phyloP scores from a whole-genome alignment of 2,113 vertebrate genomes.

The Microtus pennsylvanicus region DNA sequence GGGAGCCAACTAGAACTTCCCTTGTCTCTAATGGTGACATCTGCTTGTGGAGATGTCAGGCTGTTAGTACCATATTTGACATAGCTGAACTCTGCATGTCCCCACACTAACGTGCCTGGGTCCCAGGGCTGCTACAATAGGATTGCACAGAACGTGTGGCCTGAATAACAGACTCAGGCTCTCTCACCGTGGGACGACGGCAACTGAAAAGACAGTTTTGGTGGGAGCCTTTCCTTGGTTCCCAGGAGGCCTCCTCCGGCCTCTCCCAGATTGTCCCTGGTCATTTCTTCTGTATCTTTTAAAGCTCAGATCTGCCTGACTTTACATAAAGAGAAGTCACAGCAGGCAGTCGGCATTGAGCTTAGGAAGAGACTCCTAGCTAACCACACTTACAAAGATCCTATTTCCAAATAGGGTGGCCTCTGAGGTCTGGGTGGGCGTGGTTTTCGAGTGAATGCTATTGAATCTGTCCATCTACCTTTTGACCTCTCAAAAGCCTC shows the following conservation, averaged over 20 bases:
- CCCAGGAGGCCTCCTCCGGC: background rate
- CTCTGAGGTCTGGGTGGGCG: background rate
- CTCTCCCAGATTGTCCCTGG: background rate
- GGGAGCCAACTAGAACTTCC: background rate
- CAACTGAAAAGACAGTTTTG: background rate
- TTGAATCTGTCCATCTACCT: background rate
- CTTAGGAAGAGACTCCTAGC: background rate
- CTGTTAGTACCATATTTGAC: background rate
- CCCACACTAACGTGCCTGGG: background rate
- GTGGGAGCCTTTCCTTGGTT: background rate
- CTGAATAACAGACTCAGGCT: background rate
- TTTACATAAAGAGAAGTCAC: background rate
- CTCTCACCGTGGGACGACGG: background rate
- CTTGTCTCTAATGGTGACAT: background rate
- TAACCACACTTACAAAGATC: background rate
- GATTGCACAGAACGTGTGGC: background rate
- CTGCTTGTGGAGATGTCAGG: background rate
- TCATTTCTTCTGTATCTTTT: background rate
- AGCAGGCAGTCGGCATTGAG: background rate
- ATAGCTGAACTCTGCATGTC: background rate
- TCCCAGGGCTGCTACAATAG: background rate
- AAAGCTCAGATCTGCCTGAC: background rate
- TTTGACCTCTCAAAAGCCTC: background rate
- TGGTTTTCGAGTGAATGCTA: background rate
- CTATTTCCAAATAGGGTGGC: conserved; percentile 2